Conservation (phyloP, 2,113 vertebrate species). For the Alethe castanea region DNA sequence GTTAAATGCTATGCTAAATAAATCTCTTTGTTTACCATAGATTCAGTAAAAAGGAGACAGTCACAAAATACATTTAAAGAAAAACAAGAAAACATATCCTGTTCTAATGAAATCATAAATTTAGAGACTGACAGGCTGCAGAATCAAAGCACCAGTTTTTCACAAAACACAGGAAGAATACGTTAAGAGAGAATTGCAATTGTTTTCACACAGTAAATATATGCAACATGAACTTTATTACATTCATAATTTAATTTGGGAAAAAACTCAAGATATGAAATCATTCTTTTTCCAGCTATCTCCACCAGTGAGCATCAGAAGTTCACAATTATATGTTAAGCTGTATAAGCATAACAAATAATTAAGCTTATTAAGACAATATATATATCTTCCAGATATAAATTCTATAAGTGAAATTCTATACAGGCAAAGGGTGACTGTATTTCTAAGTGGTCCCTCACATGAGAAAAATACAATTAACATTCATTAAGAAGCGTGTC, state of each 20-base stretch:
- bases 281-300: background rate
- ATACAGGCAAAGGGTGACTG: background rate
- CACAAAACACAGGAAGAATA: background rate
- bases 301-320: background rate
- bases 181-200: background rate
- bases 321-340: background rate
- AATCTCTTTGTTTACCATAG: background rate
- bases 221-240: background rate
- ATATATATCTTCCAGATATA: background rate
- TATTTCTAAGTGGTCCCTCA: background rate
- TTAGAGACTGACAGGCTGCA: background rate
- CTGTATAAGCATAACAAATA: background rate
- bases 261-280: background rate
- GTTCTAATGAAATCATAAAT: background rate
- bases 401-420: background rate
- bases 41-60: background rate
- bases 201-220: background rate
- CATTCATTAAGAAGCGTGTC: background rate
- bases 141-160: background rate
- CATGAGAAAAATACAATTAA: background rate
- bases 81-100: background rate
- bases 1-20: background rate
- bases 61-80: background rate
- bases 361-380: no score
- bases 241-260: background rate